phyloP scores from a whole-genome alignment of 2,888 invertebrate genomes.

The Andrena dorsata region DNA sequence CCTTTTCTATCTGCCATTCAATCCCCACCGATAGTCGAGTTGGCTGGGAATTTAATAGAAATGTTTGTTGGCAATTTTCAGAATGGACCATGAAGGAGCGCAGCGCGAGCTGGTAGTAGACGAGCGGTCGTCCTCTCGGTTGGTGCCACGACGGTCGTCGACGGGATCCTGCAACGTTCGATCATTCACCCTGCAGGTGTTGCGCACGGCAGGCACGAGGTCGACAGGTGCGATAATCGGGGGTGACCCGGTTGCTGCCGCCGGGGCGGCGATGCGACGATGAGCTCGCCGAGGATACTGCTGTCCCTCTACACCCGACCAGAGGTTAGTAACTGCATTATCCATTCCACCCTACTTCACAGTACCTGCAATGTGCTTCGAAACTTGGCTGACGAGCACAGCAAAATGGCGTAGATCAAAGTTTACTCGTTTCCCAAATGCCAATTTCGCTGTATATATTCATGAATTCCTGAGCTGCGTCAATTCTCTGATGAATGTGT shows the following conservation, averaged over 20 bases:
- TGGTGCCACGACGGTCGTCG: conserved; percentile 62
- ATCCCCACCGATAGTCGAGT: background rate
- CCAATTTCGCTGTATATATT: no score
- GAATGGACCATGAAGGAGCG: conserved; percentile 79
- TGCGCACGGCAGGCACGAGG: conserved; percentile 67
- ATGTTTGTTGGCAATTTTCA: conserved; percentile 59
- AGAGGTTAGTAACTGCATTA: conserved; percentile 62
- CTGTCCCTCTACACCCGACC: conserved; percentile 81
- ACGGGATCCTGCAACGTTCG: conserved; percentile 65
- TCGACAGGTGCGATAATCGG: conserved; percentile 73
- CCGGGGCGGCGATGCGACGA: conserved; percentile 83
- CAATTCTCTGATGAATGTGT: no score
- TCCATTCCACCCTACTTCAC: background rate
- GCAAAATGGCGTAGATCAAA: no score
- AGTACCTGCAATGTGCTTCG: background rate
- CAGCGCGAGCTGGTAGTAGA: conserved; percentile 70
- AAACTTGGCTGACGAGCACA: background rate
- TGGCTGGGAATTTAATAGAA: background rate
- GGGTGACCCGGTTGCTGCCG: conserved; percentile 76
- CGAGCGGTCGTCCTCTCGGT: conserved; percentile 64
- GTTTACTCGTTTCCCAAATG: no score
- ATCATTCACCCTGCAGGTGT: conserved; percentile 70
- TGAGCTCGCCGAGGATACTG: conserved; percentile 82
- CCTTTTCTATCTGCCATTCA: no score
- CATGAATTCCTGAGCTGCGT: no score